A percentile compares a stretch with the other conserved stretches of the same genome.
phyloP scores from a whole-genome alignment of 2,113 vertebrate genomes.

The Nasalis larvatus region DNA sequence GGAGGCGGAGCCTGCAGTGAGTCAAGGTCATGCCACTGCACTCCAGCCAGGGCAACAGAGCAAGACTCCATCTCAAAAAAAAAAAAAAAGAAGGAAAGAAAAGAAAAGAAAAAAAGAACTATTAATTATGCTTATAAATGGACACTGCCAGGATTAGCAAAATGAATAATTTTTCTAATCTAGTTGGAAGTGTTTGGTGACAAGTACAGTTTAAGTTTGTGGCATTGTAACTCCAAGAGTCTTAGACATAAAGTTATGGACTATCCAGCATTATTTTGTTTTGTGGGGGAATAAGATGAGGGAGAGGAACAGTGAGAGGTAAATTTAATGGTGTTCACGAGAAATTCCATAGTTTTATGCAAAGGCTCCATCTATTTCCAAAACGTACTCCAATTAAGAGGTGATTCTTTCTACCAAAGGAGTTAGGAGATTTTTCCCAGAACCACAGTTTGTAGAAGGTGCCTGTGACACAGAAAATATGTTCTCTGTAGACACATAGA shows the following conservation, averaged over 20 bases:
- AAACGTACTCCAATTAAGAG: background rate
- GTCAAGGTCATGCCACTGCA: fast-evolving
- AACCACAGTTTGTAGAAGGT: background rate
- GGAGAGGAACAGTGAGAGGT: background rate
- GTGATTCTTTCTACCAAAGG: background rate
- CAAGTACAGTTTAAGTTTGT: background rate
- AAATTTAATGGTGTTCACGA: background rate
- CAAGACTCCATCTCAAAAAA: no score
- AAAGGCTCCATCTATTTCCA: background rate
- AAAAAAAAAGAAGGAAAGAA: no score
- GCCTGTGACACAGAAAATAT: background rate
- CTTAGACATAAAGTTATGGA: background rate
- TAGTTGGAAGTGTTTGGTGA: background rate
- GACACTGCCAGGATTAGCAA: background rate
- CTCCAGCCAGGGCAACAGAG: no score
- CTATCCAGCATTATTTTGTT: background rate
- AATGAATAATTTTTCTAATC: background rate
- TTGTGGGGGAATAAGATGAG: background rate
- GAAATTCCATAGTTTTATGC: background rate
- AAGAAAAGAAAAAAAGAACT: background rate
- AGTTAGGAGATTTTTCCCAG: background rate
- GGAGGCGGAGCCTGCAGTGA: no score
- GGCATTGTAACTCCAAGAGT: background rate
- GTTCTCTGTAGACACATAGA: background rate
- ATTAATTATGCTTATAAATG: background rate